Evolutionary conservation across 2,797 vertebrate genomes (phyloP).

Genomic region (Champsocephalus esox): DNA sequence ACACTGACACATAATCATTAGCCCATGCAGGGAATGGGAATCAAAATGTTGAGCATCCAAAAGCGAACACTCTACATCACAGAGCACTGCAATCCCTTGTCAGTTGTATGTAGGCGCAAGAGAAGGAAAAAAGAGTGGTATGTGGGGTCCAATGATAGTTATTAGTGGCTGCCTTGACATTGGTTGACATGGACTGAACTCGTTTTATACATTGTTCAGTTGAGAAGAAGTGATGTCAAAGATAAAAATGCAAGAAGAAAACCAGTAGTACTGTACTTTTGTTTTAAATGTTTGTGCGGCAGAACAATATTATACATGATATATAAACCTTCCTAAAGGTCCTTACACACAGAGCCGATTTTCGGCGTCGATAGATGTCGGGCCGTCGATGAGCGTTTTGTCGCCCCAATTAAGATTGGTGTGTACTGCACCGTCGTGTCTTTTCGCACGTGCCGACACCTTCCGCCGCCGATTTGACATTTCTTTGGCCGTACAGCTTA

Average conservation of each 20-base stretch:
- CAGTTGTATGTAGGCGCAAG: slow-evolving; percentile 16
- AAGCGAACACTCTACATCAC: slow-evolving; percentile 26
- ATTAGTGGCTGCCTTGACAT: slow-evolving; percentile 53
- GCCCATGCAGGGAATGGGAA: slow-evolving; percentile 41
- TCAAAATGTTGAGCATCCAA: slow-evolving; percentile 52
- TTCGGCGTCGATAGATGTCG: too few species aligned
- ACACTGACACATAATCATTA: slow-evolving; percentile 33
- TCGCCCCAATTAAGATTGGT: too few species aligned
- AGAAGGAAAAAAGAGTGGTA: slow-evolving; percentile 8
- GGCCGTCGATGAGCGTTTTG: too few species aligned
- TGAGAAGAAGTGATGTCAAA: slow-evolving; percentile 10
- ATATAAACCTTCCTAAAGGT: not conserved
- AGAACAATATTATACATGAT: not conserved
- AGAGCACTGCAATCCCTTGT: slow-evolving; percentile 30
- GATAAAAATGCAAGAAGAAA: not conserved
- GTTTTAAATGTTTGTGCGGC: not conserved
- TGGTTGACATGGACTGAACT: slow-evolving; percentile 29
- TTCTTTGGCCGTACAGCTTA: too few species aligned
- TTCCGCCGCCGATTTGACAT: too few species aligned
- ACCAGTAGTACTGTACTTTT: not conserved
- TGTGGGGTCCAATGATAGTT: slow-evolving; percentile 9
- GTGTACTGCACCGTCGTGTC: too few species aligned
- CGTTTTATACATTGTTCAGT: slow-evolving; percentile 17
- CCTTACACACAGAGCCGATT: too few species aligned
- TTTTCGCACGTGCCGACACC: too few species aligned